Base-by-base conservation (phyloP, 2,888 invertebrate species). In the Anthophora plumipes region DNA sequence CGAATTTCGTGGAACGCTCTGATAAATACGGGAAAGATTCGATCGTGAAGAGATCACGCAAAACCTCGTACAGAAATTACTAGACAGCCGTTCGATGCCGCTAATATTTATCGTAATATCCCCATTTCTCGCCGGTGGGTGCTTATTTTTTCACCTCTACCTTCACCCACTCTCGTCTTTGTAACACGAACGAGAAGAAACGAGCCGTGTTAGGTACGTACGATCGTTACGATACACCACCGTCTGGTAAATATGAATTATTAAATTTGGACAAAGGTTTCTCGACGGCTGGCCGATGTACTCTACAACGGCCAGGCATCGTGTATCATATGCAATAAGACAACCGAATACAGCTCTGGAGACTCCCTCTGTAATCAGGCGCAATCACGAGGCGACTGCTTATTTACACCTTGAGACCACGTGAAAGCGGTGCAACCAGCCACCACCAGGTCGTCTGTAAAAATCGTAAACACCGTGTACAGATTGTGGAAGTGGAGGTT, bases 341-440 rank as follows among this genome's bases (percentile, higher is more conserved):
- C 80, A 77, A 85, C 78, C 82, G 85, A 84, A 82, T 77, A 75
- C 73, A 73, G 68, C 77, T 37, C 17, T 4, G 66, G 72, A 80
- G 77, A 31, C 4, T 91, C 91, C 91, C 91, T n/a, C n/a, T 91
- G 91, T 91, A 90, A 90, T 91, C 91, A 91, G 90, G 88, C 89
- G 90, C 90, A 91, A 91, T 91, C 90, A 88, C 87, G 82, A n/a
- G n/a, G 88, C 90, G 90, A 89, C 89, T 90, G 91, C 90, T 90
- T 91, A 91, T 91, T 91, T 90, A 91, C 91, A 91, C 91, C 91
- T 91, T 81, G 85, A 85, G 88, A 90, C 79, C 68, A 31, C 72
- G 86, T 76, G 86, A 80, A 84, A 84, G 83, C 61, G 22, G 67
- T 57, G 70, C 83, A 85, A 86, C 85, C 80, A 86, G 83, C 86